Evolutionary conservation across 2,113 vertebrate species (phyloP), one percentile per base, ranked within the genome.

Genomic region (Corvus cornix): DNA sequence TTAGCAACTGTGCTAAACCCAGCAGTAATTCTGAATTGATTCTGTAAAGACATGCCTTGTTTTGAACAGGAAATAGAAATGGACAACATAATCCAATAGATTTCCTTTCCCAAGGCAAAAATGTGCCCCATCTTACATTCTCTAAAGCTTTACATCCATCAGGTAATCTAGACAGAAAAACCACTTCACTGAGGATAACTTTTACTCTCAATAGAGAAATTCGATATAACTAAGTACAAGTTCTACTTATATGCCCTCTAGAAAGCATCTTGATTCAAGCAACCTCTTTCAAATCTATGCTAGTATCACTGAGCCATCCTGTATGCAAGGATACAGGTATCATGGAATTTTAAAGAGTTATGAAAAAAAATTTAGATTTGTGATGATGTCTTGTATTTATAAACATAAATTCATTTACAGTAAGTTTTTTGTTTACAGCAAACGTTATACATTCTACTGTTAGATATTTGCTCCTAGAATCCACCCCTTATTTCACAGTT

Each of bases 11-110:
- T 67, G 60, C 59, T 93, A 95, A 94, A 94, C 77, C 77, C 69
- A 93, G 69, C 56, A 81, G 67, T 66, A 95, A 60, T 80, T 97
- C 53, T 58, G 92, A 95, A 94, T 35, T 90, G 63, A 84, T 91
- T 93, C 58, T 90, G 60, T 84, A 87, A 64, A 91, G 67, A 59
- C 31, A 48, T 84, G 52, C 18, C 73, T 81, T 90, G 24, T 87
- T 94, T 93, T 72, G 66, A 80, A 85, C 46, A 64, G 41, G 55
- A 92, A 80, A 77, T 62, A 85, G 62, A 87, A 35, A 69, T 33
- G 48, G 72, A 92, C 31, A 85, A 58, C 13, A 60, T 84, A 87
- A 90, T 66, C 72, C 60, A 76, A 75, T 27, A 94, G 43, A 89
- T 87, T 87, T 92, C 22, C 49, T 88, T 62, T 93, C 59, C 58